phyloP scores from a whole-genome alignment of 1,140 invertebrate species.

The Pomacea maculata region DNA sequence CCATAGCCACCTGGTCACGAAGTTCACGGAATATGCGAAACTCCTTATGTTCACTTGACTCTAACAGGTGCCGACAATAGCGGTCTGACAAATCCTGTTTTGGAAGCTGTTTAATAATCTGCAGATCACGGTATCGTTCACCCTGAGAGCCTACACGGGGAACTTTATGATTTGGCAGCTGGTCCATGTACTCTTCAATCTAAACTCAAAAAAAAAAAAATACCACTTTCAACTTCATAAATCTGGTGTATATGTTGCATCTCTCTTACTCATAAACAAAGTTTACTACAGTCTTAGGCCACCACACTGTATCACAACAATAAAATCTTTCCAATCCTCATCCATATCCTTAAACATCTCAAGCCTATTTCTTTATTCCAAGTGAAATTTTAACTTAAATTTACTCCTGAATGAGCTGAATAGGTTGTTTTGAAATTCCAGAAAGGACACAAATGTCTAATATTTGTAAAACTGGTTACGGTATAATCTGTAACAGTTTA shows the following conservation, averaged over 20 bases:
- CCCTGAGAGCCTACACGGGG: conserved; percentile 95
- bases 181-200: conserved; percentile 96
- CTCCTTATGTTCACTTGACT: conserved; percentile 87
- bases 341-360: no score
- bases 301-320: no score
- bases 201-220: conserved; percentile 68
- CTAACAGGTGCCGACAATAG: conserved; percentile 89
- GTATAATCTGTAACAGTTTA: no score
- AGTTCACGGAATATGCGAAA: conserved; percentile 89
- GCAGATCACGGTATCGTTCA: conserved; percentile 89
- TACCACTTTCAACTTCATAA: neutral
- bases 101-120: conserved; percentile 88
- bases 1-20: conserved; percentile 90
- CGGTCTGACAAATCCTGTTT: conserved; percentile 91
- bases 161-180: conserved; percentile 95
- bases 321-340: no score
- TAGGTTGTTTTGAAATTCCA: no score
- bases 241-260: neutral
- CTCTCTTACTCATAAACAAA: neutral
- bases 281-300: no score
- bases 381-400: no score
- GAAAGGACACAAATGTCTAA: no score
- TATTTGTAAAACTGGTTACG: no score
- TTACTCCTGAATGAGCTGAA: no score
- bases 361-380: no score